Evolutionary conservation across 1,140 invertebrate genomes (phyloP).

Genomic region (Elysia chlorotica): DNA sequence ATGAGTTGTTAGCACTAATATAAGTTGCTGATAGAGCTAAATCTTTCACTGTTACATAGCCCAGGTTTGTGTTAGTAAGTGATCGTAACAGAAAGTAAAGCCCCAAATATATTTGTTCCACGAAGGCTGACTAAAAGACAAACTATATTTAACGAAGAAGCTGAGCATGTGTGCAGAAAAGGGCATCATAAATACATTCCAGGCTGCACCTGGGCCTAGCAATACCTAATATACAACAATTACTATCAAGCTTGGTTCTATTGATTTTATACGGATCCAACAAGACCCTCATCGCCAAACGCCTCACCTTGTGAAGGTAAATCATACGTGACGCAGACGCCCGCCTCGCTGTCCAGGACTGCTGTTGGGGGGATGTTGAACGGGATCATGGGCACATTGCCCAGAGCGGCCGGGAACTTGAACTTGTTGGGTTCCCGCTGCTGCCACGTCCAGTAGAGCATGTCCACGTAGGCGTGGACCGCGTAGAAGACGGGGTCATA

Average conservation of each 20-base stretch:
- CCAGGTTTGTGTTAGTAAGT: too few species aligned
- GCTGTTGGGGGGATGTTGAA: conserved; percentile 51
- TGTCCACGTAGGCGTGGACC: conserved; percentile 53
- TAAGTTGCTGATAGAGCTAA: too few species aligned
- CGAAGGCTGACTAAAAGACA: too few species aligned
- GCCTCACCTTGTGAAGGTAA: conserved; percentile 40
- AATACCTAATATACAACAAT: not conserved
- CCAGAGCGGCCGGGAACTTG: conserved; percentile 50
- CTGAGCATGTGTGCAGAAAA: too few species aligned
- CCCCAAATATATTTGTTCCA: too few species aligned
- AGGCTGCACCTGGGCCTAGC: too few species aligned
- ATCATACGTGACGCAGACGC: conserved; percentile 39
- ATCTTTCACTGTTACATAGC: too few species aligned
- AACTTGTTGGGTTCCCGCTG: conserved; percentile 45
- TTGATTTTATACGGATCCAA: too few species aligned
- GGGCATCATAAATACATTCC: too few species aligned
- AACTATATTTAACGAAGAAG: too few species aligned
- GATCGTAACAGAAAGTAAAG: too few species aligned
- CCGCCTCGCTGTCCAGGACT: conserved; percentile 46
- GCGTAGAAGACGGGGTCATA: conserved; percentile 57
- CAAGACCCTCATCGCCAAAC: not conserved
- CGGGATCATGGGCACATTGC: conserved; percentile 54
- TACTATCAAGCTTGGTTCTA: not conserved
- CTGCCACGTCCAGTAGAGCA: conserved; percentile 57
- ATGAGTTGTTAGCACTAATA: too few species aligned